These are phyloP conservation scores for Xyliphius kryptos DNA, from an alignment of 2,113 vertebrate genomes.

Conservation along the genomic window DNA sequence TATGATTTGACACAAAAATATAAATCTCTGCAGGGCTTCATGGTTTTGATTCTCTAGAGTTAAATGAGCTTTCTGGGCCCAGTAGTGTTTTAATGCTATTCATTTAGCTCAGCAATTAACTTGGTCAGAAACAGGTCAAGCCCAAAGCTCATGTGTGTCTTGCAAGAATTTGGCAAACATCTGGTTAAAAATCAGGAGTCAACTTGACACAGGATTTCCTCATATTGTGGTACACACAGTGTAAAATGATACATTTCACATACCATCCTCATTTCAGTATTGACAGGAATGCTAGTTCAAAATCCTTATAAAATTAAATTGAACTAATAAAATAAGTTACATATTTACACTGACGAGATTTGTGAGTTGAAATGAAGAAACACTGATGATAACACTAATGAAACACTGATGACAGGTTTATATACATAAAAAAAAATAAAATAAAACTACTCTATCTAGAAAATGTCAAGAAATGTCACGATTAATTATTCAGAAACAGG, in stretches of 20 bases:
- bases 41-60: too few relatives aligned
- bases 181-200: conserved; percentile 28
- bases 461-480: too few relatives aligned
- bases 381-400: too few relatives aligned
- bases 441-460: too few relatives aligned
- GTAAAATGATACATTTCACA: conserved; percentile 17
- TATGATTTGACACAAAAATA: too few relatives aligned
- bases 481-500: too few relatives aligned
- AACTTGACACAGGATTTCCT: conserved; percentile 45
- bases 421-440: conserved; percentile 1
- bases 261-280: conserved; percentile 28
- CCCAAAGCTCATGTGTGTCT: conserved; percentile 11
- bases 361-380: conserved; percentile 22
- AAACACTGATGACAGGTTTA: background rate
- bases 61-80: too few relatives aligned
- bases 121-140: too few relatives aligned
- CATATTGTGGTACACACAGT: conserved; percentile 34
- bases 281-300: conserved; percentile 14
- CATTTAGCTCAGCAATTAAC: too few relatives aligned
- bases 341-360: conserved; percentile 28
- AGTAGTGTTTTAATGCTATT: too few relatives aligned
- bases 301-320: conserved; percentile 15
- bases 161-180: conserved; percentile 38
- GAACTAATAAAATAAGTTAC: conserved; percentile 49
- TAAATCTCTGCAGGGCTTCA: too few relatives aligned